Base-by-base conservation (phyloP, 2,113 vertebrate genomes). In the Australoheros scitulus region DNA sequence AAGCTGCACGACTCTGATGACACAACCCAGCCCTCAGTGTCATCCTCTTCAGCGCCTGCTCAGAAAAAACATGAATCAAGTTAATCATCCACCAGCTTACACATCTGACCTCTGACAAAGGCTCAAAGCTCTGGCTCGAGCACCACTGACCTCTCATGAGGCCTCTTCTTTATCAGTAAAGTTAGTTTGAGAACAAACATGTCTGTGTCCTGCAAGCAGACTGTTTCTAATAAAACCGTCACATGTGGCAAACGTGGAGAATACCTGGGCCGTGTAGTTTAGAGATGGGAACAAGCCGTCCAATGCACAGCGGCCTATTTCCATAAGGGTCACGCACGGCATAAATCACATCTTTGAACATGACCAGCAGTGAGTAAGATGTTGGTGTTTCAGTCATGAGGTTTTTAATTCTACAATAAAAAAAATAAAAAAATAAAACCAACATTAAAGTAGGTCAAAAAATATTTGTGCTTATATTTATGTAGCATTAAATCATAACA, bases 1-100 rank as follows among this genome's bases (percentile, higher is more conserved):
- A 99, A 99, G 92, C 98, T 99, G 88, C 98, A 99, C 36, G 98
- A 99, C 93, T 99, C 98, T 7, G 98, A 99, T 17, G 98, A 99
- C 70, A 99, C 97, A 13, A 99, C 98, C 98, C 98, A 99, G 64
- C 98, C 98, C 94, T 99, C 98, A 0, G 97, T 98, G 93, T 98
- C 97, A 86, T 92, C 94, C 78, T 96, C 95, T 52, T 94, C 96
- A 79, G 95, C 96, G 34, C 91, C 95, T 95, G 61, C 70, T 9
- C 20, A 65, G n/a, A 50, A 47, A 58, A 72, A 75, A 77, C 64
- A 77, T 82, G 8, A 38, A 11, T 14, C 10, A 11, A 13, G 65
- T 76, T 74, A 86, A 84, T 86, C 43, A 88, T 88, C 38, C 11
- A 52, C 72, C 20, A 60, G 61, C 11, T 36, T 29, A 29, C 47